Evolutionary conservation across 2,797 vertebrate genomes (phyloP).

Genomic region (Hyperoplus immaculatus): DNA sequence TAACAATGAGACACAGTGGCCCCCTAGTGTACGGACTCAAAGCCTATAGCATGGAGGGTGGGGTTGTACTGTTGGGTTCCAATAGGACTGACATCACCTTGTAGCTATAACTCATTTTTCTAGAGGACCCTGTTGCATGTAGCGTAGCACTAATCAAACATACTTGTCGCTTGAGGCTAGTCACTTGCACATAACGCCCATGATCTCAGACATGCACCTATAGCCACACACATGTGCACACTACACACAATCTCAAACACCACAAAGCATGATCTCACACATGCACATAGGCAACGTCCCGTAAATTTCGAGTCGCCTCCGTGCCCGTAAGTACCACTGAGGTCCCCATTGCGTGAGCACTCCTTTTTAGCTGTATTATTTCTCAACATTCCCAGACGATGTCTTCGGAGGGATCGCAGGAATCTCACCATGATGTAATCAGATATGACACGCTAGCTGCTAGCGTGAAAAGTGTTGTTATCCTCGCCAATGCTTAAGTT

Average conservation of each 20-base stretch:
- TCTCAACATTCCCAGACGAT: conserved; percentile 77
- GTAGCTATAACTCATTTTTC: conserved; percentile 72
- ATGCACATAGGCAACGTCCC: conserved; percentile 44
- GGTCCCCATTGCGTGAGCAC: conserved; percentile 73
- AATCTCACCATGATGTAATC: conserved; percentile 74
- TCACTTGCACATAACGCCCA: conserved; percentile 42
- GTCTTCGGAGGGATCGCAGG: conserved; percentile 63
- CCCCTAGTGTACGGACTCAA: conserved; percentile 33
- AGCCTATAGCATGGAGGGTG: conserved; percentile 63
- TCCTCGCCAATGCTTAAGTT: conserved; percentile 37
- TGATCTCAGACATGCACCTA: conserved; percentile 68
- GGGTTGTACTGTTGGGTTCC: conserved; percentile 63
- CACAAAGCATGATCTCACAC: conserved; percentile 70
- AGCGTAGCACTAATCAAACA: conserved; percentile 77
- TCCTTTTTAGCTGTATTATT: conserved; percentile 62
- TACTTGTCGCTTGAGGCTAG: conserved; percentile 68
- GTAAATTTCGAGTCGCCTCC: conserved; percentile 59
- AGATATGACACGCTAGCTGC: conserved; percentile 65
- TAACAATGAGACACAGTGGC: conserved; percentile 30
- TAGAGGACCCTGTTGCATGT: conserved; percentile 58
- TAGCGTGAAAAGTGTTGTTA: conserved; percentile 50
- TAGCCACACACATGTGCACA: conserved; percentile 59
- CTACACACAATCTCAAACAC: conserved; percentile 49
- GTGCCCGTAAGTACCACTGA: conserved; percentile 66
- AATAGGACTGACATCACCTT: conserved; percentile 77